Percentiles rank a stretch among this genome's conserved stretches.
These are phyloP conservation scores for Pterois miles DNA, from an alignment of 2,797 vertebrate genomes.

Conservation along the genomic window DNA sequence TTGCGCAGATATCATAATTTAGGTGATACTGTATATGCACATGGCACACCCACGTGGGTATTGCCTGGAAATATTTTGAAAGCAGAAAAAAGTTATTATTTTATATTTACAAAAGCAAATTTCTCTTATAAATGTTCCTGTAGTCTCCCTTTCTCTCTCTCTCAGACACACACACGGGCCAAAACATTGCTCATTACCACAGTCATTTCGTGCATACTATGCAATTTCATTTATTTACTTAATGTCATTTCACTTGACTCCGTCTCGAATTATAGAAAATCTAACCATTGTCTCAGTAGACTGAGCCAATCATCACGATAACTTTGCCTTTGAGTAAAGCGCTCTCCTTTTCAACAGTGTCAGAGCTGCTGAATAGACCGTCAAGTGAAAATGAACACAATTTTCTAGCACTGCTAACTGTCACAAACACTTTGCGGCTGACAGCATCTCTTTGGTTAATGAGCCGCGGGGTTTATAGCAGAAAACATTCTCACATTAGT, in stretches of 20 bases:
- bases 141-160: neutral
- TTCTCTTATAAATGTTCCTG: neutral
- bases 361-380: constrained; percentile 26
- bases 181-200: neutral
- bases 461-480: constrained; percentile 2
- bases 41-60: neutral
- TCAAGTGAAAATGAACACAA: constrained; percentile 39
- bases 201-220: constrained; percentile 8
- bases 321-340: constrained; percentile 40
- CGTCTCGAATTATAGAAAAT: constrained; percentile 50
- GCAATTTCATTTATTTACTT: constrained; percentile 61
- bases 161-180: neutral
- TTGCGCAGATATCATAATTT: constrained; percentile 33
- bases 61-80: constrained; percentile 14
- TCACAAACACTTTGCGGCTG: constrained; percentile 29
- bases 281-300: constrained; percentile 41
- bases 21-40: constrained; percentile 19
- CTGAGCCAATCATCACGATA: constrained; percentile 48
- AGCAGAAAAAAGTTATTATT: neutral
- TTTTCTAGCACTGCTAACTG: constrained; percentile 31
- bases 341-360: constrained; percentile 39
- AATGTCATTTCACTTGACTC: constrained; percentile 54
- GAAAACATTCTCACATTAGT: constrained; percentile 42
- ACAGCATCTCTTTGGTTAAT: constrained; percentile 29
- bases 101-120: constrained; percentile 16